These are phyloP conservation scores for Chrysogorgia sp. DNA, from an alignment of 92 coral and sea anemone species.

Conservation along the genomic window DNA sequence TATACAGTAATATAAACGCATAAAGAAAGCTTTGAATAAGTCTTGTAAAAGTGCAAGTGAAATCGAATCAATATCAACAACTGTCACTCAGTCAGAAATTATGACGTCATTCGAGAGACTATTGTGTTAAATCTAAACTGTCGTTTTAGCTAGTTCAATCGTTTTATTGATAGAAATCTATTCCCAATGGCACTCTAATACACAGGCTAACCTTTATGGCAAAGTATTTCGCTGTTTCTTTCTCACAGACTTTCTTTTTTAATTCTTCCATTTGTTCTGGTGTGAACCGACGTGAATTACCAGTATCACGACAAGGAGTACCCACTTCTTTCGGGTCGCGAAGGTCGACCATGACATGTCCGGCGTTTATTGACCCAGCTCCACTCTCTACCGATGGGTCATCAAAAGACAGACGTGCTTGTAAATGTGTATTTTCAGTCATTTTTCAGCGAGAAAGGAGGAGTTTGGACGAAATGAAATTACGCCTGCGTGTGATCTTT, in stretches of 20 bases:
- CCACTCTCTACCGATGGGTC: conserved; percentile 5
- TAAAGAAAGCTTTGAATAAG: no score
- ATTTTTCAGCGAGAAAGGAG: background rate
- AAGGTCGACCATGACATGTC: background rate
- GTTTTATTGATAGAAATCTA: background rate
- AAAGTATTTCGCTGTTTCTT: conserved; percentile 86
- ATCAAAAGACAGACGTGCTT: conserved; percentile 6
- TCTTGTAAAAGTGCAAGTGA: no score
- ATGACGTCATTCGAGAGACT: no score
- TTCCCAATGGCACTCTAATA: background rate
- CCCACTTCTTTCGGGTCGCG: background rate
- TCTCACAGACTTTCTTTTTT: conserved; percentile 59
- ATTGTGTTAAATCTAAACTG: no score
- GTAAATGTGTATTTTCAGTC: conserved; percentile 10
- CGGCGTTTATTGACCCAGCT: conserved; percentile 21
- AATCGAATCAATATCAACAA: no score
- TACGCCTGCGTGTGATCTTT: no score
- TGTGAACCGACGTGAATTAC: conserved; percentile 3
- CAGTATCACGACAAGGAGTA: background rate
- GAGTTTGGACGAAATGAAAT: no score
- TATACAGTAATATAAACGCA: no score
- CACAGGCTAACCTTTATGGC: conserved; percentile 74
- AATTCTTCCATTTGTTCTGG: conserved; percentile 68
- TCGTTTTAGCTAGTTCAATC: no score
- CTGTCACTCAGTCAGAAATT: no score